A percentile compares a stretch with the other conserved stretches of the same genome.
Evolutionary conservation across 2,888 invertebrate genomes (phyloP).

Genomic region (Pollenia griseotomentosa): DNA sequence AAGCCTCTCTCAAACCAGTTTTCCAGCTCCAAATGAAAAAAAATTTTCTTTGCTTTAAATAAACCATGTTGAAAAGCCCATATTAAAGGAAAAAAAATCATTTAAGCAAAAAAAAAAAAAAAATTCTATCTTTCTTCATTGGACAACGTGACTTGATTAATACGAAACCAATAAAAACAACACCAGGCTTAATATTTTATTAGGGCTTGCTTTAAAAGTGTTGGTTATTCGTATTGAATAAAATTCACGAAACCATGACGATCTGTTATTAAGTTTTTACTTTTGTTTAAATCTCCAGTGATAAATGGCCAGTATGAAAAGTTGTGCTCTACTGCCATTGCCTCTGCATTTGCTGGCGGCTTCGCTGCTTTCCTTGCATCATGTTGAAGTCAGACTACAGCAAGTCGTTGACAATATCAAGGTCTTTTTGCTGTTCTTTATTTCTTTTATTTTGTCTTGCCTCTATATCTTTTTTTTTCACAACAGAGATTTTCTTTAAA

Average conservation of each 20-base stretch:
- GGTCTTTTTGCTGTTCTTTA: conserved; percentile 65
- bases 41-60: conserved; percentile 37
- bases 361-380: conserved; percentile 22
- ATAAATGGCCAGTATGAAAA: conserved; percentile 46
- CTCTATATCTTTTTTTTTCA: conserved; percentile 35
- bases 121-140: conserved; percentile 1
- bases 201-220: conserved; percentile 8
- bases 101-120: not conserved
- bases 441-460: not conserved
- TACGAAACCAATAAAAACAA: conserved; percentile 69
- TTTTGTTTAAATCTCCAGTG: conserved; percentile 59
- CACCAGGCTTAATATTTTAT: conserved; percentile 41
- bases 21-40: conserved; percentile 16
- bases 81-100: not conserved
- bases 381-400: conserved; percentile 33
- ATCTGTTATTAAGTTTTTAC: conserved; percentile 61
- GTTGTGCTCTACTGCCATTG: conserved; percentile 28
- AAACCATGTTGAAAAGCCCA: conserved; percentile 39
- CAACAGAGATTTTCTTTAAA: conserved; percentile 21
- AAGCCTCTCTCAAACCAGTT: conserved; percentile 64
- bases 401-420: conserved; percentile 76
- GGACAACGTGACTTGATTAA: conserved; percentile 73
- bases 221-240: conserved; percentile 42
- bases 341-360: conserved; percentile 13
- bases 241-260: conserved; percentile 71